These are phyloP conservation scores for Willisornis vidua DNA, from an alignment of 2,113 vertebrate species.

Conservation along the genomic window DNA sequence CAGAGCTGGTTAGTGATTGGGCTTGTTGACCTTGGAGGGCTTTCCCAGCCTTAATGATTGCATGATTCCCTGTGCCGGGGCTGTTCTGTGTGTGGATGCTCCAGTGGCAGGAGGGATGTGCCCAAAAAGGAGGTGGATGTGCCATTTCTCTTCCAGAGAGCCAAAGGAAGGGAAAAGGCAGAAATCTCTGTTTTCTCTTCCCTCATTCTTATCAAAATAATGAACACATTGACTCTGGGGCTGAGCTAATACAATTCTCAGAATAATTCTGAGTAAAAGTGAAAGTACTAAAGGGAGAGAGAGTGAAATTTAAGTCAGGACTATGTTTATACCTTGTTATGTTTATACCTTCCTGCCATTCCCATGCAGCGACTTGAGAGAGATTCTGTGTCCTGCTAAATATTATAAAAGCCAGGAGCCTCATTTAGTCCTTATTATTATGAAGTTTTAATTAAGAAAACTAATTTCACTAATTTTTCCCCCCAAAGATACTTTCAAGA, in stretches of 20 bases:
- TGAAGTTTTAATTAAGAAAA: slow-evolving; percentile 4
- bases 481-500: background rate
- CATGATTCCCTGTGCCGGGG: background rate
- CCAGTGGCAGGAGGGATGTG: background rate
- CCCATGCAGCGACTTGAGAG: background rate
- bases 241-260: background rate
- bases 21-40: background rate
- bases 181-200: background rate
- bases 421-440: background rate
- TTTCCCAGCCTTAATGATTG: background rate
- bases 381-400: background rate
- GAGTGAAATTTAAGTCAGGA: background rate
- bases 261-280: background rate
- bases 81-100: background rate
- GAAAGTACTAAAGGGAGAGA: background rate
- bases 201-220: background rate
- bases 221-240: background rate
- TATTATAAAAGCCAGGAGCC: background rate
- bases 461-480: background rate
- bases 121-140: background rate
- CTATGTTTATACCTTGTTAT: no score
- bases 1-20: background rate
- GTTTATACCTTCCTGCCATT: background rate
- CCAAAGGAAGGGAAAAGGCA: background rate
- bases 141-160: background rate